Conservation (phyloP, 2,797 vertebrate genomes). For the Mergus octosetaceus region DNA sequence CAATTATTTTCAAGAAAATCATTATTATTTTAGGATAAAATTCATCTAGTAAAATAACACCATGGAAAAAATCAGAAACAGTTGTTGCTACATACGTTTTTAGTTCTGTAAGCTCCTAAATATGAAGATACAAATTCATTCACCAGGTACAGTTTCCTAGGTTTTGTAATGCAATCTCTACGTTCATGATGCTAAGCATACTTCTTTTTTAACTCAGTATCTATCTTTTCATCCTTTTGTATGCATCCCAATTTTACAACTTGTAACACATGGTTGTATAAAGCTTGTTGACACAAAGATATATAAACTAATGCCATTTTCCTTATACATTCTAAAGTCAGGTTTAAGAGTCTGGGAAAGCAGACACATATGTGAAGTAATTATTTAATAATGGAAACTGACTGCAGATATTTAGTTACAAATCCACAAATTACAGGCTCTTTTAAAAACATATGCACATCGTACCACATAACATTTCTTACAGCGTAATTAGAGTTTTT, state of each 20-base stretch:
- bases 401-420: constrained; percentile 49
- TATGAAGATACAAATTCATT: not conserved
- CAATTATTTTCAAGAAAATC: not conserved
- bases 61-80: not conserved
- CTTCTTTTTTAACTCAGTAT: not conserved
- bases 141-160: not conserved
- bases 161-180: not conserved
- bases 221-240: not conserved
- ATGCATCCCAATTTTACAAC: not conserved
- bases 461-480: constrained; percentile 47
- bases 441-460: constrained; percentile 17
- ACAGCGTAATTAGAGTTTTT: constrained; percentile 8
- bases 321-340: not conserved
- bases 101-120: not conserved
- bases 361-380: not conserved
- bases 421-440: constrained; percentile 41
- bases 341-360: not conserved
- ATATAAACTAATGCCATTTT: not conserved
- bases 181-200: fast-evolving
- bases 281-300: not conserved
- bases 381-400: constrained; percentile 34
- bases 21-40: not conserved
- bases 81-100: not conserved
- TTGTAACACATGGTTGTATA: not conserved
- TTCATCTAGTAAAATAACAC: not conserved